Conservation (phyloP, 2,797 vertebrate species). For the Siniperca scherzeri region DNA sequence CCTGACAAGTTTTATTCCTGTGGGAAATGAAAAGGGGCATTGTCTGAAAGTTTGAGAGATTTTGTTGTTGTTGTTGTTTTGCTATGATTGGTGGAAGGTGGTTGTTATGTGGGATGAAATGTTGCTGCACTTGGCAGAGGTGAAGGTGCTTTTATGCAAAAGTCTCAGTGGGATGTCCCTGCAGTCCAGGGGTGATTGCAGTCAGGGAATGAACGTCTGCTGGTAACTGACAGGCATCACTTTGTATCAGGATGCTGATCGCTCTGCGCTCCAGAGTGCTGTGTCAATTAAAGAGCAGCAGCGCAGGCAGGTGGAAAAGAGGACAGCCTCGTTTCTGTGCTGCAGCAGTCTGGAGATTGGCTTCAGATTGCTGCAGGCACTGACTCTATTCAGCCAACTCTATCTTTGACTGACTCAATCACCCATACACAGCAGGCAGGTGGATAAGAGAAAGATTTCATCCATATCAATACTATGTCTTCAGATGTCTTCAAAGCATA, state of each 20-base stretch:
- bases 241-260: constrained; percentile 74
- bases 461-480: constrained; percentile 45
- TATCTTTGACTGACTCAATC: constrained; percentile 62
- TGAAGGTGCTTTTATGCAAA: constrained; percentile 25
- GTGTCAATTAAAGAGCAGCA: constrained; percentile 73
- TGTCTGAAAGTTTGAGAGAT: constrained; percentile 42
- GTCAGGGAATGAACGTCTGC: constrained; percentile 41
- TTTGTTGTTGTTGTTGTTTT: constrained; percentile 49
- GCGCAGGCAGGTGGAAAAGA: constrained; percentile 61
- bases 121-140: constrained; percentile 23
- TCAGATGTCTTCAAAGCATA: constrained; percentile 53
- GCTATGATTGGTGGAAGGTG: constrained; percentile 32
- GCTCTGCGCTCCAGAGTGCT: constrained; percentile 57
- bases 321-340: constrained; percentile 69
- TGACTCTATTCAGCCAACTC: constrained; percentile 60
- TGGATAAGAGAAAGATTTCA: constrained; percentile 60
- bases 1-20: constrained; percentile 45
- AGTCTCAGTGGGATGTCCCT: constrained; percentile 19
- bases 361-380: constrained; percentile 70
- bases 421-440: constrained; percentile 51
- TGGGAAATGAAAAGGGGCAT: constrained; percentile 43
- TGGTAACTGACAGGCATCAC: constrained; percentile 75
- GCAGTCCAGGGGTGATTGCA: constrained; percentile 45
- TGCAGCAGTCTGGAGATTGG: constrained; percentile 71
- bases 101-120: constrained; percentile 50